A percentile compares a stretch with the other conserved stretches of the same genome.
Evolutionary conservation across 2,797 vertebrate species (phyloP).

Genomic region (Amphiprion clarkii): DNA sequence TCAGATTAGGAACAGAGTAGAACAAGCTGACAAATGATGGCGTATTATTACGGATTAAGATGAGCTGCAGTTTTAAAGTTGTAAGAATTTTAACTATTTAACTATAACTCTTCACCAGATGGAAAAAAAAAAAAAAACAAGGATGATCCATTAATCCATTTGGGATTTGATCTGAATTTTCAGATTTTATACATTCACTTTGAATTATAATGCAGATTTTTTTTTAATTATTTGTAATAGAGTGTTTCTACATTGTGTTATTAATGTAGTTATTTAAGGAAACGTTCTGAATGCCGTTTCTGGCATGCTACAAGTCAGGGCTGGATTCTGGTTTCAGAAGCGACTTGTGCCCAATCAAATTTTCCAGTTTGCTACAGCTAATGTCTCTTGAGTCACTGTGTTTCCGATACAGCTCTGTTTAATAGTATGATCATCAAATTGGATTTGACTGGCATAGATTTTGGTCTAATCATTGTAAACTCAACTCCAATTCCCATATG

Average conservation of each 20-base stretch:
- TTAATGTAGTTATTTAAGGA: background rate
- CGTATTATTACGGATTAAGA: background rate
- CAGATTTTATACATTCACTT: background rate
- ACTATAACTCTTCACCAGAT: too few relatives aligned
- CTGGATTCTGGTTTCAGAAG: background rate
- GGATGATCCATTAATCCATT: too few relatives aligned
- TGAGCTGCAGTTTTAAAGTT: background rate
- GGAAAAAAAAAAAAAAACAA: too few relatives aligned
- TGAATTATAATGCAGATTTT: background rate
- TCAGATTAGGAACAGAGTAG: too few relatives aligned
- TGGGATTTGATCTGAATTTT: background rate
- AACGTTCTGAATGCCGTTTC: too few relatives aligned
- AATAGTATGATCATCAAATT: background rate
- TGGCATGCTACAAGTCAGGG: too few relatives aligned
- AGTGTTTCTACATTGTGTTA: background rate
- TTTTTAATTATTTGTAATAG: background rate
- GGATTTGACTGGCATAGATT: background rate
- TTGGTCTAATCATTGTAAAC: background rate
- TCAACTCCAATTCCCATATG: background rate
- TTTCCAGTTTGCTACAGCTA: background rate
- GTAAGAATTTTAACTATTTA: background rate
- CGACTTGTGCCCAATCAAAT: background rate
- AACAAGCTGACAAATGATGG: background rate
- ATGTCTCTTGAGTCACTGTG: background rate
- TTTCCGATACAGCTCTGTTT: background rate